Evolutionary conservation across 2,888 invertebrate species (phyloP).

Genomic region (Pachymerium ferrugineum): DNA sequence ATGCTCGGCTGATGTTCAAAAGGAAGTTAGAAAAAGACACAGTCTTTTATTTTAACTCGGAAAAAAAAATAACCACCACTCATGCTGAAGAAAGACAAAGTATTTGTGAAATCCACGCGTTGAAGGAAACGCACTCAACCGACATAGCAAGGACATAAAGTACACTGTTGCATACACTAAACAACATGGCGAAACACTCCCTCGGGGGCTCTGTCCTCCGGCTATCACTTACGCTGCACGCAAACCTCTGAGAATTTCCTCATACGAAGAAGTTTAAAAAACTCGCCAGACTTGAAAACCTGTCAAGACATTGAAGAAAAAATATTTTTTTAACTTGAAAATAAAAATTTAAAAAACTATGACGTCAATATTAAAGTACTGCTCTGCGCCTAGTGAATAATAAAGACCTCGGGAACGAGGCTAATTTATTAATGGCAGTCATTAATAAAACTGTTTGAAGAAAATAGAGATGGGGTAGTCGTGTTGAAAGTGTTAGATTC

Average conservation of each 20-base stretch:
- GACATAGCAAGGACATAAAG: slow-evolving; percentile 4
- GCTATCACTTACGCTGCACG: background rate
- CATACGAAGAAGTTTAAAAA: background rate
- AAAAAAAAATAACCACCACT: slow-evolving; percentile 4
- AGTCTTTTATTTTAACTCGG: background rate
- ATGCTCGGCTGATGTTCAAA: background rate
- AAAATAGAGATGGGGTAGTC: background rate
- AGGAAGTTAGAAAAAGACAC: background rate
- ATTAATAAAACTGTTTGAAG: background rate
- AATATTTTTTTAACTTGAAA: background rate
- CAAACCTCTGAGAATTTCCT: slow-evolving; percentile 12
- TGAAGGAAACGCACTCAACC: slow-evolving; percentile 10
- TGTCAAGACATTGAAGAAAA: background rate
- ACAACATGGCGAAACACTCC: slow-evolving; percentile 5
- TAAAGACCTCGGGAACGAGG: background rate
- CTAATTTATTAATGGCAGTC: background rate
- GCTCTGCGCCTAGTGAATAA: too few species aligned
- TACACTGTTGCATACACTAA: background rate
- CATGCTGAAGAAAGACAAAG: slow-evolving; percentile 14
- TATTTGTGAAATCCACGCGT: slow-evolving; percentile 6
- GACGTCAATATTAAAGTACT: too few species aligned
- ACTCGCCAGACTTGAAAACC: background rate
- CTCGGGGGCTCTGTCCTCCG: background rate
- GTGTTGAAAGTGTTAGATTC: slow-evolving; percentile 7
- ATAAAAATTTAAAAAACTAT: background rate